Evolutionary conservation across 2,797 vertebrate species (phyloP).

Genomic region (Pseudopleuronectes americanus): DNA sequence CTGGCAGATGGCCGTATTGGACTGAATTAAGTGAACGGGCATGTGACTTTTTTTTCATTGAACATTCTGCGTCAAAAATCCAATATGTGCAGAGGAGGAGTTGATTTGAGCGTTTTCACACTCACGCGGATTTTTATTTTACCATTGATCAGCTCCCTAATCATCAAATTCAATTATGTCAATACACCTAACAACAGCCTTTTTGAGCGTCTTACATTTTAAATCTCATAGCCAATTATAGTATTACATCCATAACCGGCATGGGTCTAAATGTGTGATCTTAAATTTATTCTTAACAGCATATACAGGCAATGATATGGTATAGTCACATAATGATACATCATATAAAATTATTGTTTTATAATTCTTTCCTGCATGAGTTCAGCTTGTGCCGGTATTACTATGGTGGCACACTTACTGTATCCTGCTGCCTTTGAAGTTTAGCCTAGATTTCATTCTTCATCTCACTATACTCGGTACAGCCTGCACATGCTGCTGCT

Average conservation of each 20-base stretch:
- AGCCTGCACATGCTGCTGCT: neutral
- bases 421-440: constrained; percentile 1
- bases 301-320: neutral
- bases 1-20: neutral
- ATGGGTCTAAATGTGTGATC: neutral
- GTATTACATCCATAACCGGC: neutral
- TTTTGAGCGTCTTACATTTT: no score
- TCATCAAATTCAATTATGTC: no score
- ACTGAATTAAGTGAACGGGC: constrained; percentile 6
- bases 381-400: neutral
- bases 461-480: neutral
- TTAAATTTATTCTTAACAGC: neutral
- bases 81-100: neutral
- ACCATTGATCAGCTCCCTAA: no score
- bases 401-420: neutral
- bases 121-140: neutral
- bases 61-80: constrained; percentile 9
- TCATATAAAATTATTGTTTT: neutral
- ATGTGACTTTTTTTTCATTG: constrained; percentile 26
- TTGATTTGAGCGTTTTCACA: neutral
- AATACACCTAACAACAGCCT: no score
- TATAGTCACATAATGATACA: constrained; percentile 8
- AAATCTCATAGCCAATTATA: no score
- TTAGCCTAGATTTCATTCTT: neutral
- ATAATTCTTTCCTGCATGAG: neutral